These are phyloP conservation scores for Archaeoteleia sp. DNA, from an alignment of 2,888 invertebrate genomes.

Conservation along the genomic window DNA sequence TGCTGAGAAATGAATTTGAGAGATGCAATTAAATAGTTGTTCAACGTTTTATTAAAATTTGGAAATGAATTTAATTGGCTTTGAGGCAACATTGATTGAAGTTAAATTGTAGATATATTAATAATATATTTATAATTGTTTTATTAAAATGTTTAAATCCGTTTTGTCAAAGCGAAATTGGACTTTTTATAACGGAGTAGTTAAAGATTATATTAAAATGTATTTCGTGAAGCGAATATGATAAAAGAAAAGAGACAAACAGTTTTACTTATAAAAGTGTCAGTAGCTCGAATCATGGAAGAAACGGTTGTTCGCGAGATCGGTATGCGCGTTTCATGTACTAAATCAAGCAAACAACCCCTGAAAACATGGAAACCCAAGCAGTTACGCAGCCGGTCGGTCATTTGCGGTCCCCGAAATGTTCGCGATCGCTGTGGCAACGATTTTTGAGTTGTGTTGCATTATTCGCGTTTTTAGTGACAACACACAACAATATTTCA, in stretches of 20 bases:
- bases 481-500: background rate
- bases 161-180: too few species aligned
- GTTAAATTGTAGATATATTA: background rate
- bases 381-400: slow-evolving; percentile 61
- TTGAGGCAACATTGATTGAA: too few species aligned
- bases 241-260: slow-evolving; percentile 15
- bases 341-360: slow-evolving; percentile 69
- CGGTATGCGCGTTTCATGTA: slow-evolving; percentile 55
- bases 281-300: slow-evolving; percentile 38
- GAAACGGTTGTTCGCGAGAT: slow-evolving; percentile 61
- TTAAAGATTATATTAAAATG: background rate
- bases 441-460: slow-evolving; percentile 57
- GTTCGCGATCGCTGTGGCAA: slow-evolving; percentile 61
- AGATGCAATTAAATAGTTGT: too few species aligned
- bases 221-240: slow-evolving; percentile 8
- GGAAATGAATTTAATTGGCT: too few species aligned
- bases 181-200: background rate
- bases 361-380: slow-evolving; percentile 40
- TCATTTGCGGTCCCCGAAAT: slow-evolving; percentile 68
- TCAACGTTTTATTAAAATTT: too few species aligned
- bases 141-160: background rate
- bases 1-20: slow-evolving; percentile 5
- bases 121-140: background rate
- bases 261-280: slow-evolving; percentile 28
- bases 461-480: background rate